These are phyloP conservation scores for Petrosia ficiformis DNA, from an alignment of 37 sponge, comb jelly and placozoan species.

Conservation along the genomic window DNA sequence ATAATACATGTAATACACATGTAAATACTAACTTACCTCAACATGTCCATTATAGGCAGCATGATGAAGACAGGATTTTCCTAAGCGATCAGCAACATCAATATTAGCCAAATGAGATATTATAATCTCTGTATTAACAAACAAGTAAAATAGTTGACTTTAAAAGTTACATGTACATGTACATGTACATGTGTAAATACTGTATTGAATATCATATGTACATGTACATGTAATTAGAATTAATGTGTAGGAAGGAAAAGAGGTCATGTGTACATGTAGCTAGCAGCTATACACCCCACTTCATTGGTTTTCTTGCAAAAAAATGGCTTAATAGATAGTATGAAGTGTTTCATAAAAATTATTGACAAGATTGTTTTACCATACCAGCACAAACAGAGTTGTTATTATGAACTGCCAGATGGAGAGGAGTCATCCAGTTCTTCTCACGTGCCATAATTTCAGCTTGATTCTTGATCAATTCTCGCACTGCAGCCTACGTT, in stretches of 20 bases:
- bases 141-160: background rate
- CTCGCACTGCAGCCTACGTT: constrained; percentile 47
- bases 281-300: too few species aligned
- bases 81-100: constrained; percentile 74
- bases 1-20: too few species aligned
- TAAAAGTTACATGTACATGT: too few species aligned
- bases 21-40: constrained; percentile 28
- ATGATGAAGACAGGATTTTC: constrained; percentile 83
- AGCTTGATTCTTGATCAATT: constrained; percentile 66
- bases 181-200: too few species aligned
- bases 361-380: background rate
- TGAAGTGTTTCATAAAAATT: background rate
- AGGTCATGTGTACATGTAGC: background rate
- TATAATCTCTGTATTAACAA: constrained; percentile 20
- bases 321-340: background rate
- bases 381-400: constrained; percentile 72
- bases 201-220: too few species aligned
- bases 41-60: constrained; percentile 75
- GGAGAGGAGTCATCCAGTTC: constrained; percentile 90
- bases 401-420: constrained; percentile 87
- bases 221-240: too few species aligned
- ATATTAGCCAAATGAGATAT: constrained; percentile 44
- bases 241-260: background rate
- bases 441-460: constrained; percentile 86
- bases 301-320: too few species aligned